Evolutionary conservation across 2,113 vertebrate species (phyloP).

Genomic region (Prochilodus magdalenae): DNA sequence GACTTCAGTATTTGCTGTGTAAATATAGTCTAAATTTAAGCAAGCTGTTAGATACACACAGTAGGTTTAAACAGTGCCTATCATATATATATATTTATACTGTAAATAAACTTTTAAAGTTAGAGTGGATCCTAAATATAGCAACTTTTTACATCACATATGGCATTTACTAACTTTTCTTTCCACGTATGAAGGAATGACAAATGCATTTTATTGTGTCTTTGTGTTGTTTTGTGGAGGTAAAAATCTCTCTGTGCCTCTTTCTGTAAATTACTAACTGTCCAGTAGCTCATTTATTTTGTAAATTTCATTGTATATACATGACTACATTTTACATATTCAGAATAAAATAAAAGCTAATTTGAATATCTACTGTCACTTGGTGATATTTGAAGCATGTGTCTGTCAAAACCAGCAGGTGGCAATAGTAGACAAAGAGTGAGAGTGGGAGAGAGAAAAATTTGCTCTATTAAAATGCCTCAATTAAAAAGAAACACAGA

Average conservation of each 20-base stretch:
- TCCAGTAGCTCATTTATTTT: neutral
- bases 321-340: neutral
- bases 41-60: neutral
- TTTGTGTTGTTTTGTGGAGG: neutral
- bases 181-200: neutral
- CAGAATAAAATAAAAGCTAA: slow-evolving; percentile 23
- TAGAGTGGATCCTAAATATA: neutral
- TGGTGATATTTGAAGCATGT: neutral
- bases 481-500: neutral
- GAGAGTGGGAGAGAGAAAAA: neutral
- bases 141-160: neutral
- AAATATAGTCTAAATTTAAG: neutral
- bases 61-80: neutral
- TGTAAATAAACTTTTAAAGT: slow-evolving; percentile 14
- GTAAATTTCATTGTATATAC: slow-evolving; percentile 22
- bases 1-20: slow-evolving; percentile 61
- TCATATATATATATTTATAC: slow-evolving; percentile 13
- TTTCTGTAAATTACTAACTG: neutral
- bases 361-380: neutral
- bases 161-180: slow-evolving; percentile 3
- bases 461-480: neutral
- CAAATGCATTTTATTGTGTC: neutral
- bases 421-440: slow-evolving; percentile 51
- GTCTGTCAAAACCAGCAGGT: slow-evolving; percentile 29
- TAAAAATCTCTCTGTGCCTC: neutral